Conservation (phyloP, 2,797 vertebrate genomes). For the Myotis pilosus region DNA sequence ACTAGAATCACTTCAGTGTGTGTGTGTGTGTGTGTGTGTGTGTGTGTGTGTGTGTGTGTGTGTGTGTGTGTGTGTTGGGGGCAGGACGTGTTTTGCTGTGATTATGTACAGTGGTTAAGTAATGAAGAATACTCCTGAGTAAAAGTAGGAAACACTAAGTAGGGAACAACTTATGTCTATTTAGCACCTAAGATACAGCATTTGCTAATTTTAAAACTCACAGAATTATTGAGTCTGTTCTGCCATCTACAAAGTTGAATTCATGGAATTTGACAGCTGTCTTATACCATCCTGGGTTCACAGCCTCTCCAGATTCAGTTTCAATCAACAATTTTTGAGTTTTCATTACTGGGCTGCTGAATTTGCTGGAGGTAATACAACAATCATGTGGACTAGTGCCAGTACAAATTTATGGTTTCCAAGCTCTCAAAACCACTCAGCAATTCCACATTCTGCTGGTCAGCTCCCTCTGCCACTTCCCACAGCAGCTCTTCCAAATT, state of each 20-base stretch:
- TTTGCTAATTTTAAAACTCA: slow-evolving; percentile 34
- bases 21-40: background rate
- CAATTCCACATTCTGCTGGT: slow-evolving; percentile 45
- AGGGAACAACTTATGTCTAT: background rate
- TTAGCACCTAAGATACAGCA: background rate
- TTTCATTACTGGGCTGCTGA: slow-evolving; percentile 1
- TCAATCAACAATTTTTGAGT: background rate
- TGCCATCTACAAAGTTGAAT: slow-evolving; percentile 47
- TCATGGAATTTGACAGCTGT: slow-evolving; percentile 43
- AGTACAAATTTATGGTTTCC: slow-evolving; percentile 47
- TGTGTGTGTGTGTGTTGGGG: background rate
- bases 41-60: background rate
- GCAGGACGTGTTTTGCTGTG: accelerated
- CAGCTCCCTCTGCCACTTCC: slow-evolving; percentile 43
- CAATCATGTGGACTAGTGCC: slow-evolving; percentile 36
- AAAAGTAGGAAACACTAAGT: background rate
- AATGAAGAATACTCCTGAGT: background rate
- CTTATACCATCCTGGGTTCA: background rate
- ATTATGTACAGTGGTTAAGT: background rate
- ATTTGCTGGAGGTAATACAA: slow-evolving; percentile 33
- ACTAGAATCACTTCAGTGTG: background rate
- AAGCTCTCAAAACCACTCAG: slow-evolving; percentile 53
- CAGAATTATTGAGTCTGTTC: background rate
- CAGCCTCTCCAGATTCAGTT: slow-evolving; percentile 28
- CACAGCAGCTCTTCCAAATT: slow-evolving; percentile 43